phyloP scores from a whole-genome alignment of 2,888 invertebrate species.

The Amphipyra berbera region DNA sequence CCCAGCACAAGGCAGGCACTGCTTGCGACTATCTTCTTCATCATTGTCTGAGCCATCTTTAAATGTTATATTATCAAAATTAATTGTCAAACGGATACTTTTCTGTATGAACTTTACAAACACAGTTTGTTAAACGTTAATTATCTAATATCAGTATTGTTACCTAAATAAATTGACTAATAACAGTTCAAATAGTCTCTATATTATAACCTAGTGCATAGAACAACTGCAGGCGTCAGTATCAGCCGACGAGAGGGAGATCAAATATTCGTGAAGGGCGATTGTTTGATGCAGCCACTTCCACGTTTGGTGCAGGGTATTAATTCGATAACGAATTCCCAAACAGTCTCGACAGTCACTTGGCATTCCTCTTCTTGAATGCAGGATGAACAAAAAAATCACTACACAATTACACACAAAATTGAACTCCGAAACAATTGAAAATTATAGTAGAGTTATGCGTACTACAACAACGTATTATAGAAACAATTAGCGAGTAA shows the following conservation, averaged over 20 bases:
- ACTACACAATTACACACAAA: conserved; percentile 76
- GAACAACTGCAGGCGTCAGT: conserved; percentile 87
- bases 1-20: conserved; percentile 81
- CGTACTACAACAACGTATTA: conserved; percentile 37
- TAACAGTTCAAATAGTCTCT: conserved; percentile 70
- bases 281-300: conserved; percentile 98
- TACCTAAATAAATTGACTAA: conserved; percentile 62
- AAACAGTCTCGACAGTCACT: conserved; percentile 95
- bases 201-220: conserved; percentile 73
- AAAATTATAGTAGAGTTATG: conserved; percentile 48
- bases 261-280: conserved; percentile 96
- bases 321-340: conserved; percentile 96
- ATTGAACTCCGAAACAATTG: conserved; percentile 44
- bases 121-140: conserved; percentile 76
- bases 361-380: conserved; percentile 90
- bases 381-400: conserved; percentile 85
- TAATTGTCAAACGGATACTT: conserved; percentile 79
- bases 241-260: conserved; percentile 94
- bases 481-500: conserved; percentile 28
- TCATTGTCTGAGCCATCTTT: conserved; percentile 86
- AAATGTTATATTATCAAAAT: conserved; percentile 54
- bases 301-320: conserved; percentile 97
- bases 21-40: conserved; percentile 81
- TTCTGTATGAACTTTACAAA: conserved; percentile 84
- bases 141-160: conserved; percentile 68